Base-by-base conservation (phyloP, 2,797 vertebrate species). In the Periparus ater region DNA sequence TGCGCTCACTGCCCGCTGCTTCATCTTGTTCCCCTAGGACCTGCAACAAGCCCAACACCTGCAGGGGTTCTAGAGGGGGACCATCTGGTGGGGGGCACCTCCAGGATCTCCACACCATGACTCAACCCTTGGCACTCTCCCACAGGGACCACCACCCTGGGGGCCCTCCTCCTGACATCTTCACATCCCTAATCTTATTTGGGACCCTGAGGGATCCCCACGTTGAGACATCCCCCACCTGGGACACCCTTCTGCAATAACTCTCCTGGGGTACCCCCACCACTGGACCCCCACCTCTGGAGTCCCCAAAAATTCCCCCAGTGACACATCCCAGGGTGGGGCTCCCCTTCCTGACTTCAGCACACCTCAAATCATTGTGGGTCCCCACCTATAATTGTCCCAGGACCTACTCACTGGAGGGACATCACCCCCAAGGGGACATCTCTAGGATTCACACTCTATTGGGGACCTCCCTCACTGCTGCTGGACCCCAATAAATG, bases 161-260 rank as follows among this genome's bases (percentile, higher is more conserved):
- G 17, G 13, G 5, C 21, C 5, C 23, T 8, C 5, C 30, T n/a
- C 58, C n/a, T 29, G 34, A 63, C 29, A 55, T 23, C 29, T 63
- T 55, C 34, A n/a, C 13, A 63, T 9, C 20, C 16, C 34, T 55
- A 22, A 47, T 29, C 34, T 47, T 54, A 38, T 5, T 38, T 14
- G 14, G 22, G 11, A 53, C 15, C 23, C 29, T 63, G 20, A 38
- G 29, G 19, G n/a, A 82, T 36, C 9, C 22, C 48, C n/a, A 73
- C 0, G 1, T 29, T 42, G 34, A 42, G 34, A 42, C 30, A 32
- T 11, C 8, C 34, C 48, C 5, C 21, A 17, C 12, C 16, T 40
- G 26, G 20, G 10, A 44, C 21, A 4, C 8, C 17, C 42, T n/a
- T 63, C 34, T 18, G 4, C 30, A 83, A 11, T 29, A 40, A 34